Evolutionary conservation across 2,113 vertebrate genomes (phyloP).

Genomic region (Eurypyga helias): DNA sequence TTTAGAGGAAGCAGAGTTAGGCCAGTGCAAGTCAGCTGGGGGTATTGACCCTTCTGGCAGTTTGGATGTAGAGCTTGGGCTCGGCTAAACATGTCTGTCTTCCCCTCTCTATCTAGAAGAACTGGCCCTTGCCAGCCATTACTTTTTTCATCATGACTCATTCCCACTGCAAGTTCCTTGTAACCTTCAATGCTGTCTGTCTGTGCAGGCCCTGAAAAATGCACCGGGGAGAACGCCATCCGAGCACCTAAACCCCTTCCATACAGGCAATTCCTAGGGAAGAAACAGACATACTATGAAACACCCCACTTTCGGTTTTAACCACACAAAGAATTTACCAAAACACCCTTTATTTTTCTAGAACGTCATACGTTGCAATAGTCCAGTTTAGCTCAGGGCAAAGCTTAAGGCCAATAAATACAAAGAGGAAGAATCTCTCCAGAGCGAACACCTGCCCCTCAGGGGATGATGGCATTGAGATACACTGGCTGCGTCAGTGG

Average conservation of each 20-base stretch:
- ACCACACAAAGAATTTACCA: background rate
- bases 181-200: background rate
- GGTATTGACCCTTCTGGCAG: conserved; percentile 35
- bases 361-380: background rate
- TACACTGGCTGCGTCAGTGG: background rate
- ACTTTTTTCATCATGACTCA: background rate
- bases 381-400: background rate
- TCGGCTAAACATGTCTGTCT: conserved; percentile 18
- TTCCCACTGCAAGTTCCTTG: background rate
- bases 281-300: background rate
- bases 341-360: background rate
- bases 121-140: background rate
- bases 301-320: background rate
- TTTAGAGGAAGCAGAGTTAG: conserved; percentile 15
- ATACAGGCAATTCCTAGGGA: background rate
- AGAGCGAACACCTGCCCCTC: background rate
- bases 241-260: background rate
- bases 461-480: background rate
- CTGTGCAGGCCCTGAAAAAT: background rate
- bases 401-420: background rate
- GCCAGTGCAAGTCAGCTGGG: conserved; percentile 27
- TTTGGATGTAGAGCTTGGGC: conserved; percentile 19
- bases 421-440: background rate
- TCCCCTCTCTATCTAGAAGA: background rate
- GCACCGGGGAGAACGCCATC: background rate